Percentiles rank a stretch among this genome's conserved stretches.
These are phyloP conservation scores for Cryptotermes secundus DNA, from an alignment of 1,140 invertebrate species.

Conservation along the genomic window DNA sequence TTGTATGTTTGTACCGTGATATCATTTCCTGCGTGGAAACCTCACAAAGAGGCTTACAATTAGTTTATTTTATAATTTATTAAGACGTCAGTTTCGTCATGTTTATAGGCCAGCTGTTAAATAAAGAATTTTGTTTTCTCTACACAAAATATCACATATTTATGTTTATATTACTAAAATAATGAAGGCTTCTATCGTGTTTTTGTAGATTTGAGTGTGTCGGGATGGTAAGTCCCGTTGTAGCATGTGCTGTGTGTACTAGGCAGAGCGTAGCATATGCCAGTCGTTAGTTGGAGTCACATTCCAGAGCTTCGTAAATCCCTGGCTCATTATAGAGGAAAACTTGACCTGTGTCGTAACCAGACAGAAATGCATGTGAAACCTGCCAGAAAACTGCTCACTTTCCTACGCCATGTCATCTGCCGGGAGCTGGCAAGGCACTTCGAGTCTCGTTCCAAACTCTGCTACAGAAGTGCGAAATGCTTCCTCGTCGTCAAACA, in stretches of 20 bases:
- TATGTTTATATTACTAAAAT: too few species aligned
- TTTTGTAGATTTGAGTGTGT: too few species aligned
- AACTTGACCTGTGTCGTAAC: constrained; percentile 15
- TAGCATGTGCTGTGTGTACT: background rate
- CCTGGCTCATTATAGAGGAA: constrained; percentile 1
- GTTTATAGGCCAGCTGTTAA: too few species aligned
- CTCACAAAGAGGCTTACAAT: too few species aligned
- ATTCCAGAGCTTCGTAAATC: background rate
- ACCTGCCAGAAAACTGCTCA: background rate
- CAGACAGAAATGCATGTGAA: constrained; percentile 8
- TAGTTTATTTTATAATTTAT: too few species aligned
- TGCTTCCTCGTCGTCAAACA: background rate
- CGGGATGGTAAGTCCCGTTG: background rate
- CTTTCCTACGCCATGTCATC: background rate
- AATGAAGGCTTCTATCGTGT: too few species aligned
- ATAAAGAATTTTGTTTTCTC: too few species aligned
- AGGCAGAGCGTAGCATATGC: constrained; percentile 1
- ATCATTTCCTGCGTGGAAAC: too few species aligned
- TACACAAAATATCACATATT: too few species aligned
- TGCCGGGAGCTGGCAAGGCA: background rate
- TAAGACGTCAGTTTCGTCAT: too few species aligned
- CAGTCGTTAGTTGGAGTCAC: constrained; percentile 15
- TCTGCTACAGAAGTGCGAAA: background rate
- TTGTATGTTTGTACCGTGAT: too few species aligned
- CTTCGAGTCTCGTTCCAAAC: background rate